Conservation (phyloP, 2,888 invertebrate genomes). For the Antheraea yamamai region DNA sequence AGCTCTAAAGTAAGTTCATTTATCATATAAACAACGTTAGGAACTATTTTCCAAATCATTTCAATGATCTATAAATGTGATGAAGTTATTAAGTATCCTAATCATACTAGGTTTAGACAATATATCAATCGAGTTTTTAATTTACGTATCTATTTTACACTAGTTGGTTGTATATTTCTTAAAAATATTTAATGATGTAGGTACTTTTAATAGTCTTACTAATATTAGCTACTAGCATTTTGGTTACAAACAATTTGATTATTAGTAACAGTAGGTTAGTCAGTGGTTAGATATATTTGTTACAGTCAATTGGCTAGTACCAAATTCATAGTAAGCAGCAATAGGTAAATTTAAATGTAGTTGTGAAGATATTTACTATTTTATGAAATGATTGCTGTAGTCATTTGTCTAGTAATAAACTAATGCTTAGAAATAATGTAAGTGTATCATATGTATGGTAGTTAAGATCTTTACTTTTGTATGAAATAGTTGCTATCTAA, state of each 20-base stretch:
- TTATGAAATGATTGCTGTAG: neutral
- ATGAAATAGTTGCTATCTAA: neutral
- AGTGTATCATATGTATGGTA: no score
- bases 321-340: no score
- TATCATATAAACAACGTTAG: neutral
- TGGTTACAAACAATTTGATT: neutral
- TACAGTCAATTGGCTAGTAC: no score
- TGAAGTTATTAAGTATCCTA: neutral
- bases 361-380: neutral
- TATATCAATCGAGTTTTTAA: neutral
- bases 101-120: neutral
- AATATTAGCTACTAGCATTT: neutral
- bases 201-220: neutral
- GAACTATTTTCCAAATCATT: neutral
- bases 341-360: neutral
- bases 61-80: neutral
- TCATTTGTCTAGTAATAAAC: neutral
- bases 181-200: neutral
- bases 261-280: no score
- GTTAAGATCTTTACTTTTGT: no score
- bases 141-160: no score
- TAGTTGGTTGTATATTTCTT: no score
- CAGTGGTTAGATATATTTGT: no score
- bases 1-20: constrained; percentile 86
- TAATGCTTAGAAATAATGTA: no score